These are phyloP conservation scores for Spizaetus ornatus DNA, from an alignment of 2,113 vertebrate genomes.

Conservation along the genomic window DNA sequence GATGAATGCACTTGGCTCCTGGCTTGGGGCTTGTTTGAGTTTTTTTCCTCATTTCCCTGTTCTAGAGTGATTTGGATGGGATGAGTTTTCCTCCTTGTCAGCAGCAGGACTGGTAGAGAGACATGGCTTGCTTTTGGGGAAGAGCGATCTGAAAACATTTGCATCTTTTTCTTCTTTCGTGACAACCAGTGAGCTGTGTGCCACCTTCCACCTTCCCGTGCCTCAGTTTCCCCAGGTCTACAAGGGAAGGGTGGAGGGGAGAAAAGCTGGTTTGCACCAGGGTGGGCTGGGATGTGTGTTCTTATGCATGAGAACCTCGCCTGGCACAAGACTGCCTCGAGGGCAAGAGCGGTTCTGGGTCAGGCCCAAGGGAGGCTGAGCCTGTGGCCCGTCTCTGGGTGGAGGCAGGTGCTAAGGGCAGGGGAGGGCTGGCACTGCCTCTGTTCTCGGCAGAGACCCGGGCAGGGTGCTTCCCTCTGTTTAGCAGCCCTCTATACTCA, in stretches of 20 bases:
- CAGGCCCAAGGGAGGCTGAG: not conserved
- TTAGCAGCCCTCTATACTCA: not conserved
- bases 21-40: not conserved
- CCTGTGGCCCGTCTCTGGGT: not conserved
- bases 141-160: not conserved
- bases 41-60: not conserved
- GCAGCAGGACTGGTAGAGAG: not conserved
- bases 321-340: not conserved
- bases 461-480: not conserved
- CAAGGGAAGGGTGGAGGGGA: not conserved
- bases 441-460: not conserved
- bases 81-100: not conserved
- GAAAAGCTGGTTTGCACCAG: not conserved
- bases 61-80: not conserved
- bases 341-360: not conserved
- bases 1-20: not conserved
- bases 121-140: not conserved
- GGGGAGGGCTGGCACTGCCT: not conserved
- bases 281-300: not conserved
- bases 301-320: accelerated
- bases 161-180: not conserved
- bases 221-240: not conserved
- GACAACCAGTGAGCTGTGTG: not conserved
- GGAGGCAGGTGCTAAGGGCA: not conserved
- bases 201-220: not conserved